These are phyloP conservation scores for Aeoliscus strigatus DNA, from an alignment of 2,797 vertebrate species.

Conservation along the genomic window DNA sequence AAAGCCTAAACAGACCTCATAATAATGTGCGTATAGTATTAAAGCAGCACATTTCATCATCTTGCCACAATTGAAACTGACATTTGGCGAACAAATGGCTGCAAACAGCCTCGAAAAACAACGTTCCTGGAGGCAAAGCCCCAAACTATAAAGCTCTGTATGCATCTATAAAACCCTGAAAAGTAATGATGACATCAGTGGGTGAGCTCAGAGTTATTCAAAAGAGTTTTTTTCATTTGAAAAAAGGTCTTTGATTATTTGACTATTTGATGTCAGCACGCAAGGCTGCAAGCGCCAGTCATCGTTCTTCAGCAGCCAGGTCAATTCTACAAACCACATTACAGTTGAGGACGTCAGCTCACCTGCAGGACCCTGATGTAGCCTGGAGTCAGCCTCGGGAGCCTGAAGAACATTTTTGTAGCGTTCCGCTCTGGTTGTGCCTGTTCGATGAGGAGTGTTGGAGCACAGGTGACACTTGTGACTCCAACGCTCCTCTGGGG, in stretches of 20 bases:
- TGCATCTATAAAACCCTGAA: conserved; percentile 19
- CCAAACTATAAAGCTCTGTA: conserved; percentile 18
- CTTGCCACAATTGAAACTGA: conserved; percentile 28
- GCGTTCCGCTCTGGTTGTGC: background rate
- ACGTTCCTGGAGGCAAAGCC: conserved; percentile 5
- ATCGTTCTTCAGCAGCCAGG: background rate
- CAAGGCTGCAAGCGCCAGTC: background rate
- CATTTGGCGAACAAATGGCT: conserved; percentile 5
- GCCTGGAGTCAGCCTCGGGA: conserved; percentile 62
- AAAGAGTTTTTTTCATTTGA: conserved; percentile 9
- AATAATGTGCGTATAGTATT: conserved; percentile 23
- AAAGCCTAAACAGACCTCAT: conserved; percentile 11
- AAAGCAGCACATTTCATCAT: conserved; percentile 29
- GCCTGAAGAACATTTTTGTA: conserved; percentile 60
- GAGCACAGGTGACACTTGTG: conserved; percentile 1
- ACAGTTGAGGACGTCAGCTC: conserved; percentile 14
- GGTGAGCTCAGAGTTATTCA: conserved; percentile 15
- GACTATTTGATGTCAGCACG: too few species aligned
- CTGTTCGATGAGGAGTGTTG: conserved; percentile 9
- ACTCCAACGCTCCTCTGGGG: conserved; percentile 29
- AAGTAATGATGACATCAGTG: conserved; percentile 21
- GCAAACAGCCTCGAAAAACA: conserved; percentile 12
- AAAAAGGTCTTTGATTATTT: conserved; percentile 28
- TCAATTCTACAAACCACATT: background rate
- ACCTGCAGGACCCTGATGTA: conserved; percentile 75